Conservation (phyloP, 1,140 invertebrate species). For the Zophobas morio region DNA sequence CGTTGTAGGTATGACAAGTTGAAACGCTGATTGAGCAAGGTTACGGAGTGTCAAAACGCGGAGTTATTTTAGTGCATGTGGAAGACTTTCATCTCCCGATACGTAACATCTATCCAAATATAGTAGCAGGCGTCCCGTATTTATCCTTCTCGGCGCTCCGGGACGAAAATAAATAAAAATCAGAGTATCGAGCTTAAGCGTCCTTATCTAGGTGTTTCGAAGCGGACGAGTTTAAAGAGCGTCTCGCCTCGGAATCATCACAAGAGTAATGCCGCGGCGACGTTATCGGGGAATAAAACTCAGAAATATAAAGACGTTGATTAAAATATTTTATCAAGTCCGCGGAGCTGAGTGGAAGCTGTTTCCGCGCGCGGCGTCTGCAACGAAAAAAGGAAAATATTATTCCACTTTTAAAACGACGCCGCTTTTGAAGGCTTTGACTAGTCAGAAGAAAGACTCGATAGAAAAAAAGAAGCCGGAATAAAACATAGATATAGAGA, state of each 20-base stretch:
- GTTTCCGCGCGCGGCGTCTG: slow-evolving; percentile 44
- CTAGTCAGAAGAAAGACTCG: slow-evolving; percentile 15
- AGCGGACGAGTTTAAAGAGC: slow-evolving; percentile 19
- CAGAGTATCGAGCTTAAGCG: slow-evolving; percentile 9
- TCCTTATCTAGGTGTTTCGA: slow-evolving; percentile 31
- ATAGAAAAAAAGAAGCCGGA: slow-evolving; percentile 5
- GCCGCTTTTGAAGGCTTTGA: slow-evolving; percentile 53
- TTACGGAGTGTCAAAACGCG: no score
- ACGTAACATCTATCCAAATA: no score
- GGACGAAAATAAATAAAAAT: slow-evolving; percentile 40
- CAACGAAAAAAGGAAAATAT: slow-evolving; percentile 57
- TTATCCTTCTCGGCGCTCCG: not conserved
- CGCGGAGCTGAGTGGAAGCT: slow-evolving; percentile 48
- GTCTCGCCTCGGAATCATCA: slow-evolving; percentile 26
- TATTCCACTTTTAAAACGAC: slow-evolving; percentile 56
- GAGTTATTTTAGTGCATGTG: no score
- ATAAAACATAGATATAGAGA: slow-evolving; percentile 34
- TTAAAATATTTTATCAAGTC: slow-evolving; percentile 56
- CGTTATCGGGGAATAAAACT: slow-evolving; percentile 53
- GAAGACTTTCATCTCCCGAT: no score
- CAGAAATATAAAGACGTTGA: slow-evolving; percentile 54
- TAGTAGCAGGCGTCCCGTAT: no score
- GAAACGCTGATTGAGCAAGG: no score
- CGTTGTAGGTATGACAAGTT: no score
- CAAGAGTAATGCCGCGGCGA: slow-evolving; percentile 37